Evolutionary conservation across 2,888 invertebrate genomes (phyloP).

Genomic region (Disparrhopalites patrizii): DNA sequence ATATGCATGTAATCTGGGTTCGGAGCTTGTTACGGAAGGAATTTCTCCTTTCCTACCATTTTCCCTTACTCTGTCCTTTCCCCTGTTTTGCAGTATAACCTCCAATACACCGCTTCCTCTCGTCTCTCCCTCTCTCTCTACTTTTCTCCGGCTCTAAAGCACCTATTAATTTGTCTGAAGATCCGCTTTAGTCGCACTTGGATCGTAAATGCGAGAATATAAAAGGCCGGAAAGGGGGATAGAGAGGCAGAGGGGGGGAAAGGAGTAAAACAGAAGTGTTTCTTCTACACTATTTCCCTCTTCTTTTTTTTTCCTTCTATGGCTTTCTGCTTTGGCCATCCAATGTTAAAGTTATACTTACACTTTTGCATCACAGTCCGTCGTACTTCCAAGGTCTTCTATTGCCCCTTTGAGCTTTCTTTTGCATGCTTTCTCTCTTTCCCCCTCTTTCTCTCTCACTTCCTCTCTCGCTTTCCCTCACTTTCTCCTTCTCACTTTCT

Average conservation of each 20-base stretch:
- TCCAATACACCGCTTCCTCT: neutral
- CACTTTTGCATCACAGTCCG: no score
- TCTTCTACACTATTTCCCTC: constrained; percentile 1
- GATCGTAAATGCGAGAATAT: constrained; percentile 18
- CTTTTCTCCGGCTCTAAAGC: constrained; percentile 10
- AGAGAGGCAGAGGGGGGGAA: neutral
- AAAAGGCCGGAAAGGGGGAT: neutral
- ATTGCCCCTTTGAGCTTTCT: neutral
- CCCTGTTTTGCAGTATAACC: neutral
- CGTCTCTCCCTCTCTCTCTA: neutral
- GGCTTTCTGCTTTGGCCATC: neutral
- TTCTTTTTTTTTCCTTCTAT: neutral
- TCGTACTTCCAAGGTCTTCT: no score
- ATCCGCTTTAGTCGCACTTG: constrained; percentile 23
- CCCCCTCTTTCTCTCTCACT: neutral
- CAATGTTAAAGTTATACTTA: no score
- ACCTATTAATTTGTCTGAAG: constrained; percentile 31
- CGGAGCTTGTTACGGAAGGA: no score
- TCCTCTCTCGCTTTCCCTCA: neutral
- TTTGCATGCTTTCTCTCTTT: neutral
- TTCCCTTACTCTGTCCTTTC: neutral
- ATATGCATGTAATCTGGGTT: no score
- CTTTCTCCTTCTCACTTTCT: no score
- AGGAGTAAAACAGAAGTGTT: no score
- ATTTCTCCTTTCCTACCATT: neutral